Evolutionary conservation across 2,888 invertebrate genomes (phyloP), one percentile per base, ranked within the genome.

Genomic region (Pyrgus malvae): DNA sequence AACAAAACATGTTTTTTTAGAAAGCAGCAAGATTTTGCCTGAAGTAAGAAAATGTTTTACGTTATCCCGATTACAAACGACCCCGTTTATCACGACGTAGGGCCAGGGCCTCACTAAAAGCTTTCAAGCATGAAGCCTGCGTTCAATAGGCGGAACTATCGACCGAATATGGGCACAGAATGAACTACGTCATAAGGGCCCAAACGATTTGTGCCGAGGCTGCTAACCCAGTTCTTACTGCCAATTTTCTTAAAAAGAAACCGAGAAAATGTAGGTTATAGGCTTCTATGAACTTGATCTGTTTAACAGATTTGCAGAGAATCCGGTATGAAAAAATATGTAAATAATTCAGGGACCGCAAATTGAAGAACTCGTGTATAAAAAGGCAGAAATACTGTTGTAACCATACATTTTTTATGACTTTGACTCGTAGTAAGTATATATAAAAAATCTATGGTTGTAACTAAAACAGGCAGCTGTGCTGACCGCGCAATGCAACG

Each of bases 81-180:
- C 27, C 31, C 42, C 42, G 42, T 27, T 44, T 29, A 27, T 25
- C 42, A 11, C 16, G 29, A 14, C 25, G 41, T 12, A 16, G 5
- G 25, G 25, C 16, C 21, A 7, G 29, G 29, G 29, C 17, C 2
- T n/a, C 17, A 29, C 29, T 35, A 55, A 59, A 59, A 46, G 42
- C 51, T 51, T 53, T 48, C 57, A 53, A 46, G 55, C 19, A 45
- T 31, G 25, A 14, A 14, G 55, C 41, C 55, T 55, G 55, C 27
- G 45, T 48, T 60, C 51, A 60, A 60, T 48, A 49, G 55, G 37
- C 44, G 51, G 49, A 60, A 59, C 58, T 60, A 56, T 61, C 55
- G 53, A 55, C 49, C 49, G 56, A 42, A 53, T 37, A 50, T 56
- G 54, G 51, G 56, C 38, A 57, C 53, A 29, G 38, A 49, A 48